Percentiles rank a stretch among this genome's conserved stretches.
Conservation (phyloP, 2,113 vertebrate genomes). For the Ctenodactylus gundi region DNA sequence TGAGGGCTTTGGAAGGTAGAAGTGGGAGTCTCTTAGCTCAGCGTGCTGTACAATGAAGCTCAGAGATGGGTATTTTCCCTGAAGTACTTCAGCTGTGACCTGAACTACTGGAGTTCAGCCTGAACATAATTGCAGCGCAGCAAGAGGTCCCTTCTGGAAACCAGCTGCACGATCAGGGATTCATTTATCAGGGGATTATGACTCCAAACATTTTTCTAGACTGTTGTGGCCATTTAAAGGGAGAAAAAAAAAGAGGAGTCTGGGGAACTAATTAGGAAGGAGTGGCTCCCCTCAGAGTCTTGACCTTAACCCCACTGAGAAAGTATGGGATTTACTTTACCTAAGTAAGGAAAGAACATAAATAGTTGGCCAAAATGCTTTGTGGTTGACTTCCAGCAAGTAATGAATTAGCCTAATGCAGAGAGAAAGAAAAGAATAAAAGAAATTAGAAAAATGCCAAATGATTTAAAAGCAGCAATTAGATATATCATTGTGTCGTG, state of each 20-base stretch:
- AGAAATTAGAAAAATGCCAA: not conserved
- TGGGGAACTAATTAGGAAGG: slow-evolving; percentile 80
- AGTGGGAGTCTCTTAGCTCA: not conserved
- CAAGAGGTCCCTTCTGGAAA: slow-evolving; percentile 73
- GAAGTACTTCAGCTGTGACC: slow-evolving; percentile 52
- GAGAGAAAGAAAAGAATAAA: not conserved
- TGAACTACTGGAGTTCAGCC: slow-evolving; percentile 50
- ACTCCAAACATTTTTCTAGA: slow-evolving; percentile 75
- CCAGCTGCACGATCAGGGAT: slow-evolving; percentile 70
- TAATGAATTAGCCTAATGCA: slow-evolving; percentile 28
- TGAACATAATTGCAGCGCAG: slow-evolving; percentile 55
- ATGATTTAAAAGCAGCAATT: slow-evolving; percentile 3
- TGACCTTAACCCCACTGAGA: slow-evolving; percentile 76
- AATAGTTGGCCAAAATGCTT: slow-evolving; percentile 67
- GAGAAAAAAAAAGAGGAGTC: slow-evolving; percentile 54
- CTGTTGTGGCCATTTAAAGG: slow-evolving; percentile 69
- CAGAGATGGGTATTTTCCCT: slow-evolving; percentile 38
- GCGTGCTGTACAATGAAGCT: not conserved
- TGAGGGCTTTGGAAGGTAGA: not conserved
- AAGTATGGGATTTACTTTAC: slow-evolving; percentile 78
- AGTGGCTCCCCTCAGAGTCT: slow-evolving; percentile 70
- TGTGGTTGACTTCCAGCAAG: slow-evolving; percentile 43
- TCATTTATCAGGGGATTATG: slow-evolving; percentile 80
- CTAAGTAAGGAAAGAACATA: slow-evolving; percentile 70
- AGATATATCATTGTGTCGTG: not conserved